A percentile compares a stretch with the other conserved stretches of the same genome.
phyloP scores from a whole-genome alignment of 2,797 vertebrate species.

The Ctenosaura bakeri region DNA sequence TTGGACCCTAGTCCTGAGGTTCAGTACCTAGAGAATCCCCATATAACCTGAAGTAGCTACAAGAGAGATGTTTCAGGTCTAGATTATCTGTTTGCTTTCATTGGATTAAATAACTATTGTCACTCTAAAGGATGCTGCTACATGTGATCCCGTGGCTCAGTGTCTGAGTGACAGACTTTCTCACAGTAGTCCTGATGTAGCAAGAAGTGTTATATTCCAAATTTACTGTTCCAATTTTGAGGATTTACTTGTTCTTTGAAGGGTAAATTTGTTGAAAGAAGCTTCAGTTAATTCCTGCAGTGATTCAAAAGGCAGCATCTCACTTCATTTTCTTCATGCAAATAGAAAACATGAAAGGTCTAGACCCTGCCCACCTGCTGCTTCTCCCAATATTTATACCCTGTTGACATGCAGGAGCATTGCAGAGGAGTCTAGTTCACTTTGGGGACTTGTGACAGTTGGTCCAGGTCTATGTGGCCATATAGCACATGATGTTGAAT shows the following conservation, averaged over 20 bases:
- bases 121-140: conserved; percentile 59
- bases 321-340: conserved; percentile 11
- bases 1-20: too few relatives aligned
- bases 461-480: too few relatives aligned
- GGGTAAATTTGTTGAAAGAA: conserved; percentile 62
- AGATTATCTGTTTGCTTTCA: conserved; percentile 18
- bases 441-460: too few relatives aligned
- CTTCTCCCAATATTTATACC: too few relatives aligned
- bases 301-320: conserved; percentile 16
- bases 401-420: too few relatives aligned
- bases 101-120: conserved; percentile 50
- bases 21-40: too few relatives aligned
- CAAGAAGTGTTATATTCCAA: conserved; percentile 63
- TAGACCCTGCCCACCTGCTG: too few relatives aligned
- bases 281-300: background rate
- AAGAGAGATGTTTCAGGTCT: conserved; percentile 58
- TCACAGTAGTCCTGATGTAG: conserved; percentile 45
- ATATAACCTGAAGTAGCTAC: too few relatives aligned
- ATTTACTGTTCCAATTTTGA: conserved; percentile 67
- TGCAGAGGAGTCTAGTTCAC: too few relatives aligned
- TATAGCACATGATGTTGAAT: too few relatives aligned
- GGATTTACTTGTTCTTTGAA: conserved; percentile 53
- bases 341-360: background rate
- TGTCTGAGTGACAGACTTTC: conserved; percentile 55
- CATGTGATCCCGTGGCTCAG: conserved; percentile 52